Evolutionary conservation across 2,888 invertebrate species (phyloP).

Genomic region (Phyllotreta cruciferae): DNA sequence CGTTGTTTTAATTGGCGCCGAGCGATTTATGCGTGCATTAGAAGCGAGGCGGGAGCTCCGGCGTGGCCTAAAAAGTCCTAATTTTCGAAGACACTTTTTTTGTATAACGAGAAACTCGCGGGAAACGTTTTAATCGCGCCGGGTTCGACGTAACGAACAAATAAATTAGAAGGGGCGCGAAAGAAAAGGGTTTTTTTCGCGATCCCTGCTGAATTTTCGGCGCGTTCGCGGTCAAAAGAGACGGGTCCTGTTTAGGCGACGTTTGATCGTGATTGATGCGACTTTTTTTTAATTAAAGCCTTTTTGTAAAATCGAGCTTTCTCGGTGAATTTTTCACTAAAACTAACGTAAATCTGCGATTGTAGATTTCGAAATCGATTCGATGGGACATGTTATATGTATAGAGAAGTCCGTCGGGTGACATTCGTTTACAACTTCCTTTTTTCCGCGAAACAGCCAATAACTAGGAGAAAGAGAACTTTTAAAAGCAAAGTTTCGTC

Average conservation of each 20-base stretch:
- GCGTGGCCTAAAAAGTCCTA: neutral
- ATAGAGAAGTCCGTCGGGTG: neutral
- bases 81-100: neutral
- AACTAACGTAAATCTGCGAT: no score
- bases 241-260: no score
- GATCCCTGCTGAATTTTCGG: neutral
- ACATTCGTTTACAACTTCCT: slow-evolving; percentile 17
- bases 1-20: no score
- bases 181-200: neutral
- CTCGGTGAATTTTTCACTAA: no score
- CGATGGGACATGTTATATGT: neutral
- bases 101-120: neutral
- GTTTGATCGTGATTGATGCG: no score
- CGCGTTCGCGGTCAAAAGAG: neutral
- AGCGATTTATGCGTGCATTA: no score
- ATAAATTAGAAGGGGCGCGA: neutral
- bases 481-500: slow-evolving; percentile 43
- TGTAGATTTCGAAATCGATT: neutral
- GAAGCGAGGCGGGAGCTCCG: no score
- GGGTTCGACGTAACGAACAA: neutral
- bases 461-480: slow-evolving; percentile 29
- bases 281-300: no score
- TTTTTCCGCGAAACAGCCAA: slow-evolving; percentile 28
- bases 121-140: slow-evolving; percentile 8
- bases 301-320: no score